phyloP scores from a whole-genome alignment of 2,888 invertebrate genomes.

The Camptogramma bilineatum region DNA sequence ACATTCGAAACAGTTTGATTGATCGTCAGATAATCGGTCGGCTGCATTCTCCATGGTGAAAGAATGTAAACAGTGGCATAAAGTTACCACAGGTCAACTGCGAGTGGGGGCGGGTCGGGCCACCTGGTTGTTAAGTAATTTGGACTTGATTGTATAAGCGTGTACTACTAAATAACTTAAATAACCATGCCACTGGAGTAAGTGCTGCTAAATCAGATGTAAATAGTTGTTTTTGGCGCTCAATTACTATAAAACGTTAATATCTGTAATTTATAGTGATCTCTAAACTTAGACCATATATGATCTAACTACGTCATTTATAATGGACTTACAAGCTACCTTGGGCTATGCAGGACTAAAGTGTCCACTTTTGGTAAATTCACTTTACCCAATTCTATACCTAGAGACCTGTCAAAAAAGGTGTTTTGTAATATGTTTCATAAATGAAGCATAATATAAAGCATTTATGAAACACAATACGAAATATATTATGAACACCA shows the following conservation, averaged over 20 bases:
- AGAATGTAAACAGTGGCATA: constrained; percentile 69
- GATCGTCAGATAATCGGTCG: constrained; percentile 48
- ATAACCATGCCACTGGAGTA: background rate
- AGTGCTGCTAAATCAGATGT: background rate
- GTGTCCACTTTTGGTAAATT: too few relatives aligned
- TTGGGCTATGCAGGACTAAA: too few relatives aligned
- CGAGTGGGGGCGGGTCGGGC: constrained; percentile 23
- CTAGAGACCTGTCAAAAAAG: too few relatives aligned
- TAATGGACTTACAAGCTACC: too few relatives aligned
- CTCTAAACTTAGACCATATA: too few relatives aligned
- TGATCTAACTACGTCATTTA: too few relatives aligned
- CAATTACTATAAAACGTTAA: background rate
- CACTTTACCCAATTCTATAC: too few relatives aligned
- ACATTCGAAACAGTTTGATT: constrained; percentile 49
- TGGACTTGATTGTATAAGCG: constrained; percentile 24
- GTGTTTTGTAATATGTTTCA: too few relatives aligned
- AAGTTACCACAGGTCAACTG: constrained; percentile 41
- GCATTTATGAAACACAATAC: too few relatives aligned
- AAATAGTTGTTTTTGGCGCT: background rate
- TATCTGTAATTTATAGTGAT: background rate
- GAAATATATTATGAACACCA: too few relatives aligned
- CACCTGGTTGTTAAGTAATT: constrained; percentile 38
- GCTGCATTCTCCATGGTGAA: constrained; percentile 79
- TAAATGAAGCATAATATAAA: too few relatives aligned
- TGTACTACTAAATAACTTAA: constrained; percentile 4